Evolutionary conservation across 1,140 invertebrate genomes (phyloP).

Genomic region (Eumeta japonica): DNA sequence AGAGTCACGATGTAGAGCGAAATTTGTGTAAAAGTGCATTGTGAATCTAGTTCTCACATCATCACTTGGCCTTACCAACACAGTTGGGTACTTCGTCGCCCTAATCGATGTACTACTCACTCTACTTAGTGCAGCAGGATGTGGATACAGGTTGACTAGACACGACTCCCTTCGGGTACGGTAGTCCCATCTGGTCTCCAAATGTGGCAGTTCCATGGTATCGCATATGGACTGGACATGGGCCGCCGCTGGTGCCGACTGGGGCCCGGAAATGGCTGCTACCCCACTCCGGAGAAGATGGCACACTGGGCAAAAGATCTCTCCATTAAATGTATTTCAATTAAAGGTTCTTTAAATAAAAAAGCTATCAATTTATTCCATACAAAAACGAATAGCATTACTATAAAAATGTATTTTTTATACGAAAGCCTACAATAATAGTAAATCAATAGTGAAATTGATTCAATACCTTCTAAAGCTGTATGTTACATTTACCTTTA

Average conservation of each 20-base stretch:
- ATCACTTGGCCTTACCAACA: too few relatives aligned
- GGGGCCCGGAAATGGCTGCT: conserved; percentile 91
- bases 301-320: conserved; percentile 70
- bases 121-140: conserved; percentile 84
- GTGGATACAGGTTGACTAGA: conserved; percentile 91
- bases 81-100: too few relatives aligned
- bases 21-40: too few relatives aligned
- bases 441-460: too few relatives aligned
- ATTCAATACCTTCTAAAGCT: too few relatives aligned
- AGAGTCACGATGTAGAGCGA: too few relatives aligned
- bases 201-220: conserved; percentile 91
- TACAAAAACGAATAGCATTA: neutral
- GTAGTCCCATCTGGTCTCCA: conserved; percentile 92
- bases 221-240: conserved; percentile 96
- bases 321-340: conserved; percentile 1
- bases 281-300: conserved; percentile 82
- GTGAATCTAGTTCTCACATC: too few relatives aligned
- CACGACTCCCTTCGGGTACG: conserved; percentile 83
- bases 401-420: too few relatives aligned
- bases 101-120: too few relatives aligned
- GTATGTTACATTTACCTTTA: too few relatives aligned
- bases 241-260: conserved; percentile 83
- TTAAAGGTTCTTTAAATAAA: neutral
- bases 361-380: too few relatives aligned
- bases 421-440: too few relatives aligned